Evolutionary conservation across 2,888 invertebrate genomes (phyloP).

Genomic region (Aquatica leii): DNA sequence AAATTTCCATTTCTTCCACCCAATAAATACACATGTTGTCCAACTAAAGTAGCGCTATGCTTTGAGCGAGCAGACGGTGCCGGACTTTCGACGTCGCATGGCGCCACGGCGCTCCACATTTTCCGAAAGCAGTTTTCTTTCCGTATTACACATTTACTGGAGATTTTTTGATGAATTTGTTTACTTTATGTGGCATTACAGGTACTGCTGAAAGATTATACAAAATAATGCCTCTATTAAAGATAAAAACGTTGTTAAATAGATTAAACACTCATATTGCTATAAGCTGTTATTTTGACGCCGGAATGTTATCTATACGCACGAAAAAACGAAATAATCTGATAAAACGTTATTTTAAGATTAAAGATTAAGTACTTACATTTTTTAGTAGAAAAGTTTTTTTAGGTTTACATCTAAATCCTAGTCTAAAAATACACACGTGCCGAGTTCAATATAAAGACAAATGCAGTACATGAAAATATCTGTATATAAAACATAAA

Average conservation of each 20-base stretch:
- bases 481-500: slow-evolving; percentile 14
- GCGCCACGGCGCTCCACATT: slow-evolving; percentile 70
- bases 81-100: slow-evolving; percentile 63
- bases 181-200: slow-evolving; percentile 11
- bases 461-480: slow-evolving; percentile 15
- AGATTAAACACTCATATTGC: too few species aligned
- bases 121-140: slow-evolving; percentile 20
- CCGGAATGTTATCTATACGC: too few species aligned
- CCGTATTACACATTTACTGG: background rate
- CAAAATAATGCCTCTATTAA: too few species aligned
- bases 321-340: too few species aligned
- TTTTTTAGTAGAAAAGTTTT: too few species aligned
- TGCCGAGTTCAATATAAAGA: background rate
- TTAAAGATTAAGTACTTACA: too few species aligned
- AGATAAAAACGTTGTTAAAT: too few species aligned
- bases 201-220: slow-evolving; percentile 13
- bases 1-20: slow-evolving; percentile 86
- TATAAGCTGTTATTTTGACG: too few species aligned
- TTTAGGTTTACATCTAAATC: background rate
- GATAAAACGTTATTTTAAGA: too few species aligned
- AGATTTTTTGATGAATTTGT: background rate
- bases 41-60: slow-evolving; percentile 81
- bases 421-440: background rate
- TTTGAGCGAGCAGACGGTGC: slow-evolving; percentile 78
- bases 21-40: slow-evolving; percentile 80